Evolutionary conservation across 2,797 vertebrate genomes (phyloP), one percentile per base, ranked within the genome.

Genomic region (Neosalanx taihuensis): DNA sequence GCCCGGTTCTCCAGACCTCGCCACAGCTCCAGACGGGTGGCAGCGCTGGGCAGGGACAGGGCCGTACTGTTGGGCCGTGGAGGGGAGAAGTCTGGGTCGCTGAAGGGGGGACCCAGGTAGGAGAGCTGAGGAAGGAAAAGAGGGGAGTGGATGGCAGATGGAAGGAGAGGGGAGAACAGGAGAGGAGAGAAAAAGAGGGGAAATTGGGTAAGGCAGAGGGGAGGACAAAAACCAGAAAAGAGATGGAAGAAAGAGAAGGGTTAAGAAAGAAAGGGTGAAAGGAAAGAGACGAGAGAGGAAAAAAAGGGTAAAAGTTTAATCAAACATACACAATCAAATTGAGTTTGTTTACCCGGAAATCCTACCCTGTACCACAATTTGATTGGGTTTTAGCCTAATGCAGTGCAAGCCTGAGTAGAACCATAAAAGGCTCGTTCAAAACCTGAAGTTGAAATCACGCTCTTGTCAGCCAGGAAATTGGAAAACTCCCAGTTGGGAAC

Each of bases 21-120:
- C 97, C 97, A 99, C 57, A 96, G 90, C 70, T 97, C 95, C 83
- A 97, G 87, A 66, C 96, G 93, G 59, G 97, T 96, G 1, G 97
- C 97, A 23, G 97, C 97, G 5, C 95, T 97, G 71, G 97, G 96
- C 77, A 98, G 91, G 15, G 94, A 91, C 66, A 93, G 86, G 75
- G 96, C 95, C 0, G 94, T 94, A 0, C 93, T 95, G 0, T 94
- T 95, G 80, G 96, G 91, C 23, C 97, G 92, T 0, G 97, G 96
- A 0, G 97, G 97, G 59, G 96, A 96, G 89, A 99, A 99, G 88
- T 97, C 96, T 4, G 96, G 96, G 69, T 98, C 96, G 15, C 96
- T 97, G 92, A 99, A 98, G 1, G 97, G 96, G 17, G 97, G 96
- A 0, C 97, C 97, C 12, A 98, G 91, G 89, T 98, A 99, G 70